Evolutionary conservation across 1,140 invertebrate species (phyloP).

Genomic region (Drosophila funebris): DNA sequence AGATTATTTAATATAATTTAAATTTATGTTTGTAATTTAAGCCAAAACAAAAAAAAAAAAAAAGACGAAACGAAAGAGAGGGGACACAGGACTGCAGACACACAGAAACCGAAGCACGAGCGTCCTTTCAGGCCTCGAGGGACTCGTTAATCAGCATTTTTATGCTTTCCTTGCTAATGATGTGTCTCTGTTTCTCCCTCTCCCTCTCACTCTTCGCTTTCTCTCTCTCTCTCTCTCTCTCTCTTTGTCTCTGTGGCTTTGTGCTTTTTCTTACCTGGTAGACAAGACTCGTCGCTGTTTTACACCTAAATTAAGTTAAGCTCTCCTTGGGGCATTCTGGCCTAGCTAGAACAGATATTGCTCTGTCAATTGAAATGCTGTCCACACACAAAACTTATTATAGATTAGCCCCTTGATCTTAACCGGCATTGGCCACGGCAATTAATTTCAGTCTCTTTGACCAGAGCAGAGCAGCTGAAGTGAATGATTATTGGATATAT

Average conservation of each 20-base stretch:
- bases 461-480: no score
- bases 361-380: conserved; percentile 38
- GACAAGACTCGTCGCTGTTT: conserved; percentile 44
- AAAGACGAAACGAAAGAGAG: neutral
- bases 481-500: no score
- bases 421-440: neutral
- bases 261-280: conserved; percentile 41
- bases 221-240: neutral
- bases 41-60: conserved; percentile 10
- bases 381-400: conserved; percentile 34
- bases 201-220: neutral
- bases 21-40: conserved; percentile 75
- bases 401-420: conserved; percentile 17
- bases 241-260: conserved; percentile 23
- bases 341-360: neutral
- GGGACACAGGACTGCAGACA: conserved; percentile 1
- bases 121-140: conserved; percentile 50
- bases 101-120: conserved; percentile 16
- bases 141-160: conserved; percentile 81
- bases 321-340: conserved; percentile 52
- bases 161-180: conserved; percentile 78
- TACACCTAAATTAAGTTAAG: conserved; percentile 61
- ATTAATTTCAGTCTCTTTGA: neutral
- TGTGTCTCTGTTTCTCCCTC: conserved; percentile 50
- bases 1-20: conserved; percentile 76